Percentiles rank a stretch among this genome's conserved stretches.
Evolutionary conservation across 35 echinoderm and acorn worm genomes (phyloP).

Genomic region (Heliocidaris erythrogramma): DNA sequence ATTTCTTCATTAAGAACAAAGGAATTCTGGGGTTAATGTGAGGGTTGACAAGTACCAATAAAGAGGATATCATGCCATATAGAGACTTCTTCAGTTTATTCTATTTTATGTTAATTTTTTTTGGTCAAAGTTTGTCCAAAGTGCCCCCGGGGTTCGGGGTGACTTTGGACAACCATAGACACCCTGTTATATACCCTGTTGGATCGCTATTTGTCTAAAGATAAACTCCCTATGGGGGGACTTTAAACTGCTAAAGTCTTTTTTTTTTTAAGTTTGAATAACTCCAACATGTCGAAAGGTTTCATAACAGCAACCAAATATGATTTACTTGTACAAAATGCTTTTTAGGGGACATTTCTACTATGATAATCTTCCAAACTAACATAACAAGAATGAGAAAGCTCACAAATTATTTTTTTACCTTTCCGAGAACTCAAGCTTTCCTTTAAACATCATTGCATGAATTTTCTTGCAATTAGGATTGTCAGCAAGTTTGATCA

Average conservation of each 20-base stretch:
- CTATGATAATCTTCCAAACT: too few relatives aligned
- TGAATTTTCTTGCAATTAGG: slow-evolving; percentile 13
- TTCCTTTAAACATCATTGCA: neutral
- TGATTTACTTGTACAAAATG: too few relatives aligned
- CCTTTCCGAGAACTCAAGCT: too few relatives aligned
- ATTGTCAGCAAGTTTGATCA: slow-evolving; percentile 3
- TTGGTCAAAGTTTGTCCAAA: neutral
- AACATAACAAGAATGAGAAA: too few relatives aligned
- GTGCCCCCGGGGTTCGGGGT: neutral
- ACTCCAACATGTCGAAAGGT: neutral
- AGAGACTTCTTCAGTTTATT: slow-evolving; percentile 13
- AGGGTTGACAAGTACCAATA: neutral
- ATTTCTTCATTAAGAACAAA: slow-evolving; percentile 6
- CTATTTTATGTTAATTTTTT: slow-evolving; percentile 7
- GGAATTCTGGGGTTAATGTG: neutral
- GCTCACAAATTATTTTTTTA: too few relatives aligned
- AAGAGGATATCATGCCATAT: slow-evolving; percentile 13
- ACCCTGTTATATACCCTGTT: neutral
- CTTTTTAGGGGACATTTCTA: too few relatives aligned
- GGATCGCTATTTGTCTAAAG: neutral
- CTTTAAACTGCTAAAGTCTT: neutral
- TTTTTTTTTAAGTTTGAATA: neutral
- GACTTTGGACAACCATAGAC: neutral
- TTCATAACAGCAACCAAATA: neutral
- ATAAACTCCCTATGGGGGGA: slow-evolving; percentile 10